Evolutionary conservation across 2,113 vertebrate species (phyloP).

Genomic region (Irena cyanogastra): DNA sequence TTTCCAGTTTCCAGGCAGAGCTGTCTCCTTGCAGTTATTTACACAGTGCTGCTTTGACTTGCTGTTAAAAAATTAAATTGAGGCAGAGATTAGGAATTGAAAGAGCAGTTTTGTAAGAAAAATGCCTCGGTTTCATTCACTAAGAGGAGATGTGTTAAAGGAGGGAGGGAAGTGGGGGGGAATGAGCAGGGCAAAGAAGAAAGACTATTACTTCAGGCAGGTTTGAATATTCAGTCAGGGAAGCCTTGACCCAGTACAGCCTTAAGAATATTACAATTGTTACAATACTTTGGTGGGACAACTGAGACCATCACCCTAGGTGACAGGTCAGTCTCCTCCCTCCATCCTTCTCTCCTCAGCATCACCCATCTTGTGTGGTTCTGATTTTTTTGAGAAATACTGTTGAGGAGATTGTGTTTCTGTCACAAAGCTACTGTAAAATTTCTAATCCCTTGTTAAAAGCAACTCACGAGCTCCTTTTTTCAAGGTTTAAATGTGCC

Average conservation of each 20-base stretch:
- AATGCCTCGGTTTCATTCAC: background rate
- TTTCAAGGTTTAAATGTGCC: background rate
- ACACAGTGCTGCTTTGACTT: constrained; percentile 41
- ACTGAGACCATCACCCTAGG: background rate
- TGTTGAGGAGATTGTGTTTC: background rate
- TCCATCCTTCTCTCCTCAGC: background rate
- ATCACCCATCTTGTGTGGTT: rapidly evolving
- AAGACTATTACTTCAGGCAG: background rate
- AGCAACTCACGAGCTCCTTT: background rate
- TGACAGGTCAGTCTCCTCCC: background rate
- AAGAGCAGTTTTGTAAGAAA: constrained; percentile 17
- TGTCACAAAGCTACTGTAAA: background rate
- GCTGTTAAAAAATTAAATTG: background rate
- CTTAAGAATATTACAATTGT: background rate
- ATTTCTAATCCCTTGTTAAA: background rate
- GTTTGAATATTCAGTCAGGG: background rate
- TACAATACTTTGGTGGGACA: background rate
- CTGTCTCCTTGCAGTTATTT: constrained; percentile 41
- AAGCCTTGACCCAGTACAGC: background rate
- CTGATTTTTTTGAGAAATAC: background rate
- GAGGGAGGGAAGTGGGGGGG: background rate
- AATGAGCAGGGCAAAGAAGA: background rate
- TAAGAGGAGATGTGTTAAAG: background rate
- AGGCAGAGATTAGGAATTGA: constrained; percentile 40
- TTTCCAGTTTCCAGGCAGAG: constrained; percentile 37